Conservation (phyloP, 1,140 invertebrate species). For the Laupala kohalensis region DNA sequence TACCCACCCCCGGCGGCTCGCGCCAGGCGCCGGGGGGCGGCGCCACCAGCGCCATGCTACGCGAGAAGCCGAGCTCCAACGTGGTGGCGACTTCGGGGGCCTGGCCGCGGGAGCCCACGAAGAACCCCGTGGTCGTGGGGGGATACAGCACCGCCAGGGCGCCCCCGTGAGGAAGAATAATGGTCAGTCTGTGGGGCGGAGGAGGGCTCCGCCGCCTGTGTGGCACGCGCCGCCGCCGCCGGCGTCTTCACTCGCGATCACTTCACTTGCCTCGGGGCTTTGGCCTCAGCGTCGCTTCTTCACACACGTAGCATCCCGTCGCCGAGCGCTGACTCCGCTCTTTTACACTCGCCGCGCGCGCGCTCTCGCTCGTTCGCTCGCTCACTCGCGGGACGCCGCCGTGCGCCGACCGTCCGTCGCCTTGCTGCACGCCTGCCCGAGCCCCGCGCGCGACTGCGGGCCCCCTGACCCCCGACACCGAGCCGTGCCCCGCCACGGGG, state of each 20-base stretch:
- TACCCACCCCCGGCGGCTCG: conserved; percentile 48
- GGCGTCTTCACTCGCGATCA: no score
- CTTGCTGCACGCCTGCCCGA: not conserved
- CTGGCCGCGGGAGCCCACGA: conserved; percentile 29
- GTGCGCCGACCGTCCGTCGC: not conserved
- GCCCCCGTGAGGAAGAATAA: conserved; percentile 10
- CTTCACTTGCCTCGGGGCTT: no score
- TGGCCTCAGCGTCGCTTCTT: no score
- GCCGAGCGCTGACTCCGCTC: not conserved
- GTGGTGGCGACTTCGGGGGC: conserved; percentile 20
- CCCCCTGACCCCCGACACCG: conserved; percentile 4
- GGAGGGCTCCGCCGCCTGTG: not conserved
- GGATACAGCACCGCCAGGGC: conserved; percentile 29
- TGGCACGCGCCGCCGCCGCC: not conserved
- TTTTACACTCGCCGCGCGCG: not conserved
- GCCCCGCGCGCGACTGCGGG: not conserved
- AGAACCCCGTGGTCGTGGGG: conserved; percentile 29
- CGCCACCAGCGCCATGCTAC: conserved; percentile 54
- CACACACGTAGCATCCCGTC: not conserved
- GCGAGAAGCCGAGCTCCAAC: conserved; percentile 43
- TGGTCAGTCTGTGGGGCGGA: conserved; percentile 1
- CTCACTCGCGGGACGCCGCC: not conserved
- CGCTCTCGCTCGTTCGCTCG: not conserved
- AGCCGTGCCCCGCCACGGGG: not conserved
- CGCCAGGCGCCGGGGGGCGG: conserved; percentile 50